These are phyloP conservation scores for Sander lucioperca DNA, from an alignment of 2,113 vertebrate species.

Conservation along the genomic window DNA sequence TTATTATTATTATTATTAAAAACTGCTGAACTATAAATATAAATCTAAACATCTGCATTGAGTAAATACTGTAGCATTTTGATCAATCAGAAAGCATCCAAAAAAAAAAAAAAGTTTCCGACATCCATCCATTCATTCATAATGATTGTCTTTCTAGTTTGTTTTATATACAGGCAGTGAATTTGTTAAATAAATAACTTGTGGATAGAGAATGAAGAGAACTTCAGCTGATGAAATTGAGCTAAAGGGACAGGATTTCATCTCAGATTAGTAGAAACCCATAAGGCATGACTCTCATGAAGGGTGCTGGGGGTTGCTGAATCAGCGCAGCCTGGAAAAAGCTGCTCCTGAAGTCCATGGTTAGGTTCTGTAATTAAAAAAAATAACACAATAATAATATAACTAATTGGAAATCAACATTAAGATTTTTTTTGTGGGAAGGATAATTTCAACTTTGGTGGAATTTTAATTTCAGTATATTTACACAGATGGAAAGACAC, in stretches of 20 bases:
- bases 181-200: conserved; percentile 12
- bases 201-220: not conserved
- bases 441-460: not conserved
- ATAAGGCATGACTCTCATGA: not conserved
- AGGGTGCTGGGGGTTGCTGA: not conserved
- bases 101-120: too few relatives aligned
- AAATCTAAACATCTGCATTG: not conserved
- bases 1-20: not conserved
- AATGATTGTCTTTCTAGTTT: not conserved
- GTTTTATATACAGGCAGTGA: not conserved
- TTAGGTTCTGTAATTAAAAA: conserved; percentile 47
- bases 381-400: not conserved
- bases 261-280: not conserved
- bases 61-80: conserved; percentile 1
- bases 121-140: not conserved
- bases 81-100: not conserved
- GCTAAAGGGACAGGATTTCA: not conserved
- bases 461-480: conserved; percentile 1
- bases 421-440: not conserved
- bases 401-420: not conserved
- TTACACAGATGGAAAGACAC: not conserved
- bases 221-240: not conserved
- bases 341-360: conserved; percentile 11
- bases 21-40: conserved; percentile 3
- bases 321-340: not conserved